Evolutionary conservation across 2,797 vertebrate species (phyloP), one percentile per base, ranked within the genome.

Genomic region (Micropoecilia bifurca): DNA sequence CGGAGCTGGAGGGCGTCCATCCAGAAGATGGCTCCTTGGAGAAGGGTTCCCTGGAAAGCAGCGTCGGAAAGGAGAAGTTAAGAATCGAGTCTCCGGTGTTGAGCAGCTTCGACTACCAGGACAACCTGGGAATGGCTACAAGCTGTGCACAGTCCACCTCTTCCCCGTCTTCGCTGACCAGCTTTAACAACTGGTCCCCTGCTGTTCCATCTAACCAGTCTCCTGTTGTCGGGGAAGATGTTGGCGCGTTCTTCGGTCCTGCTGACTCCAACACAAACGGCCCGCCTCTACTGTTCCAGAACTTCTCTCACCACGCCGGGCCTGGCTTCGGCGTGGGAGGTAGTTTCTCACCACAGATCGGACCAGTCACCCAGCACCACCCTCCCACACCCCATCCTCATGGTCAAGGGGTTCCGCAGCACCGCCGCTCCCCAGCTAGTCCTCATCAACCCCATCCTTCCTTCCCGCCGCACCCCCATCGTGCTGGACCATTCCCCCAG

Each of bases 111-210:
- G 99, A 99, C 95, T 99, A 99, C 91, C 98, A 98, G 89, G 98
- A 99, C 85, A 96, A 96, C 83, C 92, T 98, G 18, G 98, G 97
- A 78, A 97, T 99, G 80, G 97, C 97, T 83, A 97, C 97, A 73
- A 96, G 96, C 43, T 93, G 94, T 77, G 95, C 94, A 72, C 98
- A 98, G 80, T 97, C 98, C 88, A 97, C 97, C 83, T 97, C 98
- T 59, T 98, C 98, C 69, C 97, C 98, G 16, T 98, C 98, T 78
- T 98, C 98, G 39, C 96, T 99, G 84, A 97, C 97, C 80, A 97
- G 98, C 90, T 99, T 99, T 79, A 99, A 98, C 91, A 99, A 97
- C 96, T 99, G 99, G 99, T 99, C 99, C 85, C 96, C 99, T 82
- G 98, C 98, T 61, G 97, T 99, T 66, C 97, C 97, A 66, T 97